Evolutionary conservation across 2,797 vertebrate genomes (phyloP).

Genomic region (Lagorchestes hirsutus): DNA sequence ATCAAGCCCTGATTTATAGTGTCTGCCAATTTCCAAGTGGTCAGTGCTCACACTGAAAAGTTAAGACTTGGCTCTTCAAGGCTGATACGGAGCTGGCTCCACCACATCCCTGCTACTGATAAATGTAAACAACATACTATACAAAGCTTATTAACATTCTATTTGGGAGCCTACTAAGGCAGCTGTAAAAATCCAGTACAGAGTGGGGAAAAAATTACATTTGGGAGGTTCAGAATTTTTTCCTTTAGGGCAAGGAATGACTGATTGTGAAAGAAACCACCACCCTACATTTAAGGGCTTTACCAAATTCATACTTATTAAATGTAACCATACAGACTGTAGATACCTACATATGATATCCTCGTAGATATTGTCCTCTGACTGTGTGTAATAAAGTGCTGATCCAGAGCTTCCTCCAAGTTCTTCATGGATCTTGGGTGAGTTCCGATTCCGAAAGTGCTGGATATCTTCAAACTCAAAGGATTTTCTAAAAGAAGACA

Average conservation of each 20-base stretch:
- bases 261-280: constrained; percentile 54
- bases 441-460: constrained; percentile 85
- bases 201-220: constrained; percentile 34
- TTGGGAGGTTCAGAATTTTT: constrained; percentile 21
- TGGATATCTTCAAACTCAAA: constrained; percentile 98
- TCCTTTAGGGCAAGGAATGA: constrained; percentile 7
- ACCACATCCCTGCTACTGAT: neutral
- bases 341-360: constrained; percentile 94
- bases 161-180: constrained; percentile 36
- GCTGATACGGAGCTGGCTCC: neutral
- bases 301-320: constrained; percentile 40
- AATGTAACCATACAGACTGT: constrained; percentile 40
- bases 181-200: constrained; percentile 35
- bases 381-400: constrained; percentile 91
- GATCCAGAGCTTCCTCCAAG: constrained; percentile 85
- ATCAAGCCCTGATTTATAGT: neutral
- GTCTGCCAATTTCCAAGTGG: neutral
- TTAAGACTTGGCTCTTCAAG: neutral
- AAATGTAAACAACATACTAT: neutral
- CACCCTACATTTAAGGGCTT: constrained; percentile 27
- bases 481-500: constrained; percentile 92
- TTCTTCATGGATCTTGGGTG: constrained; percentile 84
- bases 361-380: constrained; percentile 98
- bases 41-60: neutral
- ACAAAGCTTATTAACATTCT: constrained; percentile 38